phyloP scores from a whole-genome alignment of 2,888 invertebrate genomes.

The Eupithecia pulchellata region DNA sequence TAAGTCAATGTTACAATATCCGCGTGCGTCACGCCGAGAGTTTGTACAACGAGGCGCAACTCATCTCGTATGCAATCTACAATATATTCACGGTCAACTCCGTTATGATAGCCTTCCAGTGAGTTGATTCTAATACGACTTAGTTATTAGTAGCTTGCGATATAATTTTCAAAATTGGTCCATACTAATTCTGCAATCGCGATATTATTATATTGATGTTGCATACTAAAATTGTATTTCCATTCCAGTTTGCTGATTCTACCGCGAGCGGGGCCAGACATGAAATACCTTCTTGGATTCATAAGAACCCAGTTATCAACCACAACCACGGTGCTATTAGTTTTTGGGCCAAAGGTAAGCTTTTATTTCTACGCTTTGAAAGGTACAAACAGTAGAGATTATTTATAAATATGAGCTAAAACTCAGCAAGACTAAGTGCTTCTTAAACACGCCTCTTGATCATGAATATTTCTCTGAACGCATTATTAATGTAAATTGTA shows the following conservation, averaged over 20 bases:
- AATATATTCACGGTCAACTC: slow-evolving; percentile 97
- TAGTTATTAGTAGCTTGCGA: too few species aligned
- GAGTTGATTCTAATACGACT: slow-evolving; percentile 78
- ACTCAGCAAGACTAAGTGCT: too few species aligned
- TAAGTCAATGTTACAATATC: too few species aligned
- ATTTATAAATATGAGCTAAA: background rate
- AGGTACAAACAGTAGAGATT: background rate
- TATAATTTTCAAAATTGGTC: too few species aligned
- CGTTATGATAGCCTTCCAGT: slow-evolving; percentile 97
- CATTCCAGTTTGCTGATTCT: slow-evolving; percentile 93
- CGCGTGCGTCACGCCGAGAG: slow-evolving; percentile 96
- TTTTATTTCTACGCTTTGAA: background rate
- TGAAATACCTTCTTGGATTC: slow-evolving; percentile 96
- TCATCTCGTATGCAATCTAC: slow-evolving; percentile 97
- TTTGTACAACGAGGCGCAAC: slow-evolving; percentile 95
- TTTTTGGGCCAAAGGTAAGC: slow-evolving; percentile 93
- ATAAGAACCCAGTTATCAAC: slow-evolving; percentile 96
- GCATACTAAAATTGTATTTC: background rate
- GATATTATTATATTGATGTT: too few species aligned
- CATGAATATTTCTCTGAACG: too few species aligned
- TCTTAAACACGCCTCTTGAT: too few species aligned
- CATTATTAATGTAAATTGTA: too few species aligned
- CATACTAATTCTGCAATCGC: too few species aligned
- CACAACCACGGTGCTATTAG: slow-evolving; percentile 92
- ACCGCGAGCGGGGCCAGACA: slow-evolving; percentile 95